Conservation (phyloP, 2,888 invertebrate species). For the Incurvaria masculella region DNA sequence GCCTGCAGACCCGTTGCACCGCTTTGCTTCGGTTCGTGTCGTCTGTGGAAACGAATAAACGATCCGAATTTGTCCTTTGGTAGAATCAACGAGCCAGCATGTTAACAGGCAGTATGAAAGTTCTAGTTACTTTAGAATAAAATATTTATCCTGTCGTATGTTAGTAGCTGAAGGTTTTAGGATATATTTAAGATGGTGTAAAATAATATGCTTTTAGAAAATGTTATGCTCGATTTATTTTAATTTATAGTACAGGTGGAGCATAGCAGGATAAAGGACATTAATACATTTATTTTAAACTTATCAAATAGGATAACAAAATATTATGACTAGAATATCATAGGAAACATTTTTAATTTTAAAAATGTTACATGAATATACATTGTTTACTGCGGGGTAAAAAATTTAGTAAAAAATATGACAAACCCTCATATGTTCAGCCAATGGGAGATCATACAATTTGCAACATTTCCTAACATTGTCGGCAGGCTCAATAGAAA, state of each 20-base stretch:
- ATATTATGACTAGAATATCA: not conserved
- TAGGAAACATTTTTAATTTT: not conserved
- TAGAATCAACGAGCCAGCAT: too few species aligned
- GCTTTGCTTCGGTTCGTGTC: too few species aligned
- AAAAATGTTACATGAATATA: too few species aligned
- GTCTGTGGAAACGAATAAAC: too few species aligned
- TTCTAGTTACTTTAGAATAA: too few species aligned
- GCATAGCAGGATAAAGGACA: not conserved
- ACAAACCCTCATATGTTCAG: not conserved
- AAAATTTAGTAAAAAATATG: not conserved
- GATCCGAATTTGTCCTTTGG: too few species aligned
- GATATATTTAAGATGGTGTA: too few species aligned
- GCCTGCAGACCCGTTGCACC: too few species aligned
- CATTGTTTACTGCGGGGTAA: too few species aligned
- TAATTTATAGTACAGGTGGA: constrained; percentile 12
- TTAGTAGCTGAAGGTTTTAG: too few species aligned
- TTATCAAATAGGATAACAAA: constrained; percentile 1
- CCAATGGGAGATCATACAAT: not conserved
- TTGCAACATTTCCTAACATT: not conserved
- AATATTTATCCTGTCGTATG: too few species aligned
- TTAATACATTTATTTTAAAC: not conserved
- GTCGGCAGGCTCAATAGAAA: constrained; percentile 20
- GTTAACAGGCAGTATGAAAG: too few species aligned
- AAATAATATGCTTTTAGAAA: constrained; percentile 4
- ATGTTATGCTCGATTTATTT: constrained; percentile 9